A percentile compares a stretch with the other conserved stretches of the same genome.
These are phyloP conservation scores for Naja naja DNA, from an alignment of 2,113 vertebrate species.

Conservation along the genomic window DNA sequence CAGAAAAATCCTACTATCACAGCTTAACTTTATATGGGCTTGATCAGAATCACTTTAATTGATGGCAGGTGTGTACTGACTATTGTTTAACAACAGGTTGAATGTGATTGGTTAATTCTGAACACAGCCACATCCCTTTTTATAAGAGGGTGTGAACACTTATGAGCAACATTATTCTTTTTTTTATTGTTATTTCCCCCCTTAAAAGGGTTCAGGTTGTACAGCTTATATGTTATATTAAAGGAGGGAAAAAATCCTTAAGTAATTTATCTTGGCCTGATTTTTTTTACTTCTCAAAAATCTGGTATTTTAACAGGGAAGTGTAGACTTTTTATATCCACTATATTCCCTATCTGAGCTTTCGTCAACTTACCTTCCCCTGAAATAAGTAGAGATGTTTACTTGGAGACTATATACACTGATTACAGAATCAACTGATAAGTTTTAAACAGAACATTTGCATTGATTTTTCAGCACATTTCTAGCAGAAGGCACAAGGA, in stretches of 20 bases:
- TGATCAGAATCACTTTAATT: background rate
- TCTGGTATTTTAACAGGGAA: background rate
- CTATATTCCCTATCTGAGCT: background rate
- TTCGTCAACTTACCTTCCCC: background rate
- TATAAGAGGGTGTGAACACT: background rate
- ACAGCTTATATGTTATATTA: background rate
- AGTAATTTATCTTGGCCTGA: background rate
- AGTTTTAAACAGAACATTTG: slow-evolving; percentile 49
- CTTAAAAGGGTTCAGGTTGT: background rate
- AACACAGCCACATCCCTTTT: background rate
- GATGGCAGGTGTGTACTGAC: background rate
- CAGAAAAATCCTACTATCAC: background rate
- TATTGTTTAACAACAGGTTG: background rate
- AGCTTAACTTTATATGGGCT: background rate
- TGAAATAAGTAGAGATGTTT: background rate
- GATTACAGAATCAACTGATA: background rate
- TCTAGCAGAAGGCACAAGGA: slow-evolving; percentile 98
- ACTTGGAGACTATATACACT: background rate
- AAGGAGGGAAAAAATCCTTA: background rate
- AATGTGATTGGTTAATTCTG: background rate
- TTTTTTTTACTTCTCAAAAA: background rate
- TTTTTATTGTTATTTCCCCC: background rate
- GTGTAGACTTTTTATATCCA: background rate
- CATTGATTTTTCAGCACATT: slow-evolving; percentile 86
- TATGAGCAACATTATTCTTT: background rate